Conservation (phyloP, 2,797 vertebrate genomes). For the Etheostoma perlongum region DNA sequence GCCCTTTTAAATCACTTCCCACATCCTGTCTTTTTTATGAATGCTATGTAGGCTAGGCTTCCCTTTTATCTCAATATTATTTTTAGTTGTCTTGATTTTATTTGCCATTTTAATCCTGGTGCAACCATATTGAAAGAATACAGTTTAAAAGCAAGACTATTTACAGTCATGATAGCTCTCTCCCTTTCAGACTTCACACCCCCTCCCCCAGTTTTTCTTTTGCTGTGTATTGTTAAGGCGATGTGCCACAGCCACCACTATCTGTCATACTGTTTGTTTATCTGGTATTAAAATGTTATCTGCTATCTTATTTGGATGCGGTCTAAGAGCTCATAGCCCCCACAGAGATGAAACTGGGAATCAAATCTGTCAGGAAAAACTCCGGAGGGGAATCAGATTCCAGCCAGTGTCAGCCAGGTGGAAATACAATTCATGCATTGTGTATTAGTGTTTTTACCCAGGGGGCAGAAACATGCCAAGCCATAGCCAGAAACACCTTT, state of each 20-base stretch:
- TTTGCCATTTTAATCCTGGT: neutral
- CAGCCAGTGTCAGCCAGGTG: constrained; percentile 41
- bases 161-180: neutral
- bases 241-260: neutral
- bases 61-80: neutral
- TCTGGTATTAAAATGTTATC: constrained; percentile 26
- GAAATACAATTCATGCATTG: constrained; percentile 36
- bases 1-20: neutral
- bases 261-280: constrained; percentile 20
- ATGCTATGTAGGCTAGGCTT: neutral
- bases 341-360: constrained; percentile 15
- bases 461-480: constrained; percentile 6
- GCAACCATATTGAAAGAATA: neutral
- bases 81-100: neutral
- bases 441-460: constrained; percentile 14
- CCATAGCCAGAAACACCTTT: neutral
- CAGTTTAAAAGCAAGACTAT: no score
- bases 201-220: neutral
- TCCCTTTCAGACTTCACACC: no score
- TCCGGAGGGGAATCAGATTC: constrained; percentile 21
- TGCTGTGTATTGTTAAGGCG: neutral
- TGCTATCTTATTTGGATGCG: constrained; percentile 4
- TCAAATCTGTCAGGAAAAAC: constrained; percentile 26
- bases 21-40: no score
- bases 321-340: constrained; percentile 3